A percentile compares a stretch with the other conserved stretches of the same genome.
Conservation (phyloP, 1,140 invertebrate species). For the Macrosteles quadrilineatus region DNA sequence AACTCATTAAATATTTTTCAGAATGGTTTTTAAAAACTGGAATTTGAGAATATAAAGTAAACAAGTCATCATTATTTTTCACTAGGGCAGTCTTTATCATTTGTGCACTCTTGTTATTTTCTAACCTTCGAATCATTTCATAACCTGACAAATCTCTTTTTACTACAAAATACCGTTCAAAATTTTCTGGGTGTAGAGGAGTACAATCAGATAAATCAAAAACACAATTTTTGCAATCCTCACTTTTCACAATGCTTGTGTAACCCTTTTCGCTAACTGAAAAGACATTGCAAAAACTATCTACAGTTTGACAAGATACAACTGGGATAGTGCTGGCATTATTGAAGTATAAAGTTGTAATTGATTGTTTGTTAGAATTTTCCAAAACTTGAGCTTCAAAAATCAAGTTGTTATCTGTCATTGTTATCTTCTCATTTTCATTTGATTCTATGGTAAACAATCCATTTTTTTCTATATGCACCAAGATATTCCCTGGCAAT, state of each 20-base stretch:
- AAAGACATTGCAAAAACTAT: conserved; percentile 5
- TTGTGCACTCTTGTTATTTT: neutral
- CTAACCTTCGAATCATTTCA: neutral
- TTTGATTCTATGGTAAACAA: neutral
- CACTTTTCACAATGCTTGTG: neutral
- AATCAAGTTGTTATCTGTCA: neutral
- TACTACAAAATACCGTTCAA: neutral
- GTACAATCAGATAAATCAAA: neutral
- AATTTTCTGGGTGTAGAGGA: neutral
- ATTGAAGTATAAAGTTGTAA: neutral
- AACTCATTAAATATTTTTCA: neutral
- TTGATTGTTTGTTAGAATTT: neutral
- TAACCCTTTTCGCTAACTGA: neutral
- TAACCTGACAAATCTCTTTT: neutral
- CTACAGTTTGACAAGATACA: neutral
- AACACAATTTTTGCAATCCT: neutral
- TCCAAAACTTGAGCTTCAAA: neutral
- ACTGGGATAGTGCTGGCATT: neutral
- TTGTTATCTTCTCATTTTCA: neutral
- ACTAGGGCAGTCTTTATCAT: neutral
- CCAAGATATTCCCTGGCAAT: neutral
- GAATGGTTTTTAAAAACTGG: neutral
- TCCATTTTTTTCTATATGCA: neutral
- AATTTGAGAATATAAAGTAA: neutral
- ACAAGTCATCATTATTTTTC: neutral